Conservation (phyloP, 92 coral and sea anemone genomes). For the Bergia sp. region DNA sequence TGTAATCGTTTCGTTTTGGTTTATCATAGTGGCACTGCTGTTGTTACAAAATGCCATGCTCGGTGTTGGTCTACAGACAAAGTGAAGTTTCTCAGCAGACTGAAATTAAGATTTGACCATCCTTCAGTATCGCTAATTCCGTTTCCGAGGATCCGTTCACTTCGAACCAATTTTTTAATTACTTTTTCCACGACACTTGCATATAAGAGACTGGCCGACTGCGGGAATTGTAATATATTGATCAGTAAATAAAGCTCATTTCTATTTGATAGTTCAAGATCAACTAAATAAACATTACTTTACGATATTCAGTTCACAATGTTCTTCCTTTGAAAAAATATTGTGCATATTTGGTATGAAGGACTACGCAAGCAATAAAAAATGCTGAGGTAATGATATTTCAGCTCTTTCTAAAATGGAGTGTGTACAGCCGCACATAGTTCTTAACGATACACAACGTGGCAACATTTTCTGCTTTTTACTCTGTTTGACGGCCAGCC, state of each 20-base stretch:
- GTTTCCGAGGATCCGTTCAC: neutral
- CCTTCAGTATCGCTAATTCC: neutral
- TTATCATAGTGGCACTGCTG: neutral
- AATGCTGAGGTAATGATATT: neutral
- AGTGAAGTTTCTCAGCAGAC: neutral
- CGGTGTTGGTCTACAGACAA: neutral
- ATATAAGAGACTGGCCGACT: neutral
- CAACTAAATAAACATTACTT: neutral
- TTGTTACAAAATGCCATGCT: neutral
- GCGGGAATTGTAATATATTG: neutral
- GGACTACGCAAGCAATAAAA: neutral
- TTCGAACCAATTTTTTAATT: neutral
- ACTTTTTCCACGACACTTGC: neutral
- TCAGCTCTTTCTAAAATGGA: neutral
- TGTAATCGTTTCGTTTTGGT: neutral
- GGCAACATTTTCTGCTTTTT: no score
- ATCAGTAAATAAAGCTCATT: neutral
- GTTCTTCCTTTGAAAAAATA: no score
- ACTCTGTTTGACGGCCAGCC: no score
- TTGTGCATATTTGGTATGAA: neutral
- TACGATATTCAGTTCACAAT: neutral
- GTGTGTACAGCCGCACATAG: neutral
- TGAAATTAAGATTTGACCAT: neutral
- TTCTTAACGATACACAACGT: no score
- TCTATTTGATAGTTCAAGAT: neutral